Conservation (phyloP, 2,888 invertebrate genomes). For the Cloeon dipterum region DNA sequence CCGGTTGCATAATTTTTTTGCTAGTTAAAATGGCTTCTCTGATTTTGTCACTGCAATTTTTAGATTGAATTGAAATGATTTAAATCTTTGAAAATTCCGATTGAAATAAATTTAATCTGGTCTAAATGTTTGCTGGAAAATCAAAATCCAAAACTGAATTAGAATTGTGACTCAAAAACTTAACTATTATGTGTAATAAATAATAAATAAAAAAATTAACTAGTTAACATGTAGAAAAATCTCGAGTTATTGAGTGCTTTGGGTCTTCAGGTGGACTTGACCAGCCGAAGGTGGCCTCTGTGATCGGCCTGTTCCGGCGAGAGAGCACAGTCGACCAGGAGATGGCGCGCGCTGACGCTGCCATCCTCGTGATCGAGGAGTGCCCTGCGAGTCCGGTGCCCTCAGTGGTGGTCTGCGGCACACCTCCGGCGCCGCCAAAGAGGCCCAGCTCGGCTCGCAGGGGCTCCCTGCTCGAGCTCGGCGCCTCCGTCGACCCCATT, state of each 20-base stretch:
- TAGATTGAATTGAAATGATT: too few relatives aligned
- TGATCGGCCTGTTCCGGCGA: constrained; percentile 70
- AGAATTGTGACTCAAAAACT: too few relatives aligned
- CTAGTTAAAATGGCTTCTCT: background rate
- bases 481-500: constrained; percentile 79
- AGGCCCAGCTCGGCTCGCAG: constrained; percentile 26
- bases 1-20: too few relatives aligned
- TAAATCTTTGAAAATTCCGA: background rate
- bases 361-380: constrained; percentile 35
- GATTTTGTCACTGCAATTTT: too few relatives aligned
- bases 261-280: constrained; percentile 79
- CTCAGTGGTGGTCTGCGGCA: constrained; percentile 1
- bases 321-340: constrained; percentile 40
- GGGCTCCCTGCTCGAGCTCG: constrained; percentile 63
- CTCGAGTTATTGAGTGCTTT: too few relatives aligned
- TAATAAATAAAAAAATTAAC: too few relatives aligned
- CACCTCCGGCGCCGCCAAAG: constrained; percentile 12
- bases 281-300: constrained; percentile 64
- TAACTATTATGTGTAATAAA: too few relatives aligned
- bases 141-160: background rate
- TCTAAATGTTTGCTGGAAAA: background rate
- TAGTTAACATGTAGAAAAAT: too few relatives aligned
- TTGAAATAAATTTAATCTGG: background rate
- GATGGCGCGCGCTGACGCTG: constrained; percentile 20
- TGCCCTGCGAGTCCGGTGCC: constrained; percentile 12